Evolutionary conservation across 2,888 invertebrate genomes (phyloP).

Genomic region (Cetonia aurata): DNA sequence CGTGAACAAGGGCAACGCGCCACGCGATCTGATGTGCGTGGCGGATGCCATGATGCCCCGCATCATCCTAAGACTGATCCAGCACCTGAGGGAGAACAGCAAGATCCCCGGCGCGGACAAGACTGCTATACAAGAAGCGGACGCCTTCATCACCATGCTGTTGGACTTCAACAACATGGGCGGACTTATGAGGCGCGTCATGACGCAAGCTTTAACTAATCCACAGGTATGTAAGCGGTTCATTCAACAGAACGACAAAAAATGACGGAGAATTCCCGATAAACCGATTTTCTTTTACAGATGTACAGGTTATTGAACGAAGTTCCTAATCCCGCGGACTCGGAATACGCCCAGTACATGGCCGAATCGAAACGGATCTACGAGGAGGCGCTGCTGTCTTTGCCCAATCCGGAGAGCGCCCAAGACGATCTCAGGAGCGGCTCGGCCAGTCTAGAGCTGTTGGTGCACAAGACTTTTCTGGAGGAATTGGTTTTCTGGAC

Average conservation of each 20-base stretch:
- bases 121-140: constrained; percentile 83
- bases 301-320: constrained; percentile 80
- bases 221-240: constrained; percentile 79
- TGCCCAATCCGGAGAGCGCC: constrained; percentile 79
- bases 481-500: constrained; percentile 99
- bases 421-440: constrained; percentile 81
- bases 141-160: constrained; percentile 89
- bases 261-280: too few relatives aligned
- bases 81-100: constrained; percentile 90
- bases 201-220: constrained; percentile 92
- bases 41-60: constrained; percentile 96
- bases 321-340: constrained; percentile 74
- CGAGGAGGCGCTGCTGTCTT: constrained; percentile 83
- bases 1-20: constrained; percentile 77
- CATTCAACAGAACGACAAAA: too few relatives aligned
- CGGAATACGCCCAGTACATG: constrained; percentile 81
- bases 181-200: constrained; percentile 93
- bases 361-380: constrained; percentile 81
- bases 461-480: constrained; percentile 86
- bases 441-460: constrained; percentile 81
- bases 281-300: constrained; percentile 63
- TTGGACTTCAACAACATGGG: constrained; percentile 97
- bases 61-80: constrained; percentile 88
- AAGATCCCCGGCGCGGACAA: constrained; percentile 72
- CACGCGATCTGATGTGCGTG: constrained; percentile 90